Evolutionary conservation across 2,888 invertebrate genomes (phyloP).

Genomic region (Drosophila aldrichi): DNA sequence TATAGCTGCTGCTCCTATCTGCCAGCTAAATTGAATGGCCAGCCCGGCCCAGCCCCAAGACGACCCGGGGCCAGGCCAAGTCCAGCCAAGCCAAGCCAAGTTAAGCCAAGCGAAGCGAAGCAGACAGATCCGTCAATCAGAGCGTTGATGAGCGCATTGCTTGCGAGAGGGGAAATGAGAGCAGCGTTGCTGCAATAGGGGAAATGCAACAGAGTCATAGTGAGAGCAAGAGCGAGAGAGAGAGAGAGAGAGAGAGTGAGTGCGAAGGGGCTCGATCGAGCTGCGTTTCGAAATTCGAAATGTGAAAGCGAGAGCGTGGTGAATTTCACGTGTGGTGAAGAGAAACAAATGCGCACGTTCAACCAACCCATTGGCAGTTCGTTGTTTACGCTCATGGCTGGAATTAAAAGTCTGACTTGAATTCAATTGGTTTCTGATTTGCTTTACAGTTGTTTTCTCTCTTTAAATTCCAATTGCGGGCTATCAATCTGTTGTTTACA

Average conservation of each 20-base stretch:
- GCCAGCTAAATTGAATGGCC: constrained; percentile 22
- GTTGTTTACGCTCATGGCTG: constrained; percentile 14
- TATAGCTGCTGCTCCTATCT: constrained; percentile 48
- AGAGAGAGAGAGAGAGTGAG: background rate
- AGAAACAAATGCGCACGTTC: background rate
- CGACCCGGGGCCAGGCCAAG: background rate
- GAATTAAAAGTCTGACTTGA: constrained; percentile 25
- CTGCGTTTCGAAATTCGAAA: constrained; percentile 75
- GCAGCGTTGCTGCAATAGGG: constrained; percentile 30
- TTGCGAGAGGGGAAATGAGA: constrained; percentile 1
- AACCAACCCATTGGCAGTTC: constrained; percentile 45
- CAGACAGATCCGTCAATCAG: constrained; percentile 48
- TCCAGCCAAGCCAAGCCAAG: background rate
- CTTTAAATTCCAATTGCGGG: background rate
- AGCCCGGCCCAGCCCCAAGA: constrained; percentile 3
- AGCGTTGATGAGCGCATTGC: constrained; percentile 26
- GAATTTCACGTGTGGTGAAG: constrained; percentile 55
- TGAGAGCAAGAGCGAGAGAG: background rate
- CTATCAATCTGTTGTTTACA: background rate
- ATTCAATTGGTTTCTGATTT: constrained; percentile 51
- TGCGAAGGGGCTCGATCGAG: background rate
- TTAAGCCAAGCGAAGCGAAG: background rate
- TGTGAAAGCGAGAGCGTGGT: constrained; percentile 42
- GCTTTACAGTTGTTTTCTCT: background rate
- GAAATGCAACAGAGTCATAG: constrained; percentile 37